Evolutionary conservation across 2,888 invertebrate genomes (phyloP), one percentile per base, ranked within the genome.

Genomic region (Oscheius sp.): DNA sequence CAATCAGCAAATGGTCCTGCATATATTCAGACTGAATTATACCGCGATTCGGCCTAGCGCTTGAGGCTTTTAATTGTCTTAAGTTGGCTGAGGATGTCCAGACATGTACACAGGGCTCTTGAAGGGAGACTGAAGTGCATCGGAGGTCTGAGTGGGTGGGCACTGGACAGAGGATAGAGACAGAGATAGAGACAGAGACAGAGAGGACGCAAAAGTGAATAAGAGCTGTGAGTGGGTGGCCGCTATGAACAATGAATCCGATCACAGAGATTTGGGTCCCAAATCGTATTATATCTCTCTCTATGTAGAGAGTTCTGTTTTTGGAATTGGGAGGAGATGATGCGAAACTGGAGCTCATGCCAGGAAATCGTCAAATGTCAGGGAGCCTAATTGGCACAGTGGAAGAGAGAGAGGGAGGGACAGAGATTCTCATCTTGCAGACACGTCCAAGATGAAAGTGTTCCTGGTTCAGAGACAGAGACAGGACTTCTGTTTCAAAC

Each of bases 1-100:
- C 63, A 63, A 63, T 63, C 63, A 63, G 63, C 63, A 63, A 63
- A 63, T 63, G 63, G 48, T 21, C 53, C 53, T 21, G n/a, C 53
- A 53, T 21, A 21, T 13, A 13, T 53, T 29, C 53, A 53, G 42
- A 42, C 42, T 21, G 42, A 0, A 42, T 42, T 53, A 53, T 53
- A 13, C 53, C 11, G 53, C 3, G 53, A 29, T 21, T 53, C 13
- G 10, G 13, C 53, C 11, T 29, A 21, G 1, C 13, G 13, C 53
- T 4, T 21, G 53, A 53, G 53, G 53, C 13, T 21, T 53, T 53
- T 29, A 53, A 29, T 21, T 13, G 13, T 29, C 13, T 53, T 53
- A 53, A 53, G 4, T 53, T 4, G 53, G 53, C 3, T 9, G 29
- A 53, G 10, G 53, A 53, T 3, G 53, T 7, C 42, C 42, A 42